These are phyloP conservation scores for Ciconia stormi DNA, from an alignment of 2,113 vertebrate genomes.

Conservation along the genomic window DNA sequence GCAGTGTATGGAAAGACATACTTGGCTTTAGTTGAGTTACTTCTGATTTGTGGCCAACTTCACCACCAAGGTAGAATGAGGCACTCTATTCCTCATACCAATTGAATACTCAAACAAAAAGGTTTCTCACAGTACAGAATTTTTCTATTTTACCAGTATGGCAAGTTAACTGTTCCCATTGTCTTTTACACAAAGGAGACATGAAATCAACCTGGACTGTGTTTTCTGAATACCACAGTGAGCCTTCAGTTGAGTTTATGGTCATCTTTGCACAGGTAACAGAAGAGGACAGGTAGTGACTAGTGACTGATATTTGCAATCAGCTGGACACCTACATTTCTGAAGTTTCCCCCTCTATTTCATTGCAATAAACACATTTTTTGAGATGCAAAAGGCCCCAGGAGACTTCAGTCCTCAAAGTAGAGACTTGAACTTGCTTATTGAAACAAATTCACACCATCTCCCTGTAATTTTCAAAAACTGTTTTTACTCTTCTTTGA, in stretches of 20 bases:
- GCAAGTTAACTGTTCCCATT: not conserved
- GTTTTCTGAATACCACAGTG: not conserved
- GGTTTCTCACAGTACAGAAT: not conserved
- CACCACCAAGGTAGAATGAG: not conserved
- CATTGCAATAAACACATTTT: not conserved
- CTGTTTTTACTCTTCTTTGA: not conserved
- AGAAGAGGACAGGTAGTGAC: not conserved
- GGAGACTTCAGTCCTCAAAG: not conserved
- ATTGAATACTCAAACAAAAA: not conserved
- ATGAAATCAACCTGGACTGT: not conserved
- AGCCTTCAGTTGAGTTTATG: not conserved
- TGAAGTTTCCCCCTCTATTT: not conserved
- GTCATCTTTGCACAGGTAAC: not conserved
- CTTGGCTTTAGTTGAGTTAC: not conserved
- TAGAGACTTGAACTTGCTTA: not conserved
- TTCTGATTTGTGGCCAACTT: not conserved
- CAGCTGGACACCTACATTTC: not conserved
- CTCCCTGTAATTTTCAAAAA: not conserved
- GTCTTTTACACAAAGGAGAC: not conserved
- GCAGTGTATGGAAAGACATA: not conserved
- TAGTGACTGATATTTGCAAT: not conserved
- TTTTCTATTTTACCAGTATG: not conserved
- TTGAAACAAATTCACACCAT: not conserved
- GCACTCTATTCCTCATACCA: not conserved
- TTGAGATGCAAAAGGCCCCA: not conserved